A percentile compares a stretch with the other conserved stretches of the same genome.
phyloP scores from a whole-genome alignment of 2,888 invertebrate genomes.

The Eristalis arbustorum region DNA sequence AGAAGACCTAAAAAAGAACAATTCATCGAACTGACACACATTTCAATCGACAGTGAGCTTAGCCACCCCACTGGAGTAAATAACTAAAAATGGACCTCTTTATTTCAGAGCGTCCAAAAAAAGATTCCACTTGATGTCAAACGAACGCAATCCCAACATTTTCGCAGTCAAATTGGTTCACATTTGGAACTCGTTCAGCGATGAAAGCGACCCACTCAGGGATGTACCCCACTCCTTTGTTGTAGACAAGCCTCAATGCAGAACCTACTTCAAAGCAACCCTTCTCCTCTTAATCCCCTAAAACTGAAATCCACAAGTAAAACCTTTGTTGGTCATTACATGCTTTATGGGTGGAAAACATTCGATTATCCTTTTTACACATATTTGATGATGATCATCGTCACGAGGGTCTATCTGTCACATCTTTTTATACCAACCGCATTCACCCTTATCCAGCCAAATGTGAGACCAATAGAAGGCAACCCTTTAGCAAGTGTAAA shows the following conservation, averaged over 20 bases:
- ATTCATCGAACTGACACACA: no score
- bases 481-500: conserved; percentile 33
- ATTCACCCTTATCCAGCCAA: conserved; percentile 36
- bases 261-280: conserved; percentile 32
- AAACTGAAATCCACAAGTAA: conserved; percentile 33
- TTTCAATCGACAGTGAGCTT: no score
- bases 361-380: conserved; percentile 70
- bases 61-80: no score
- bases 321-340: conserved; percentile 63
- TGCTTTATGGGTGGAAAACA: conserved; percentile 68
- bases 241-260: not conserved
- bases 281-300: conserved; percentile 18
- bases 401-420: conserved; percentile 59
- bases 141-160: no score
- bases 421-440: conserved; percentile 60
- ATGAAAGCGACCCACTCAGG: conserved; percentile 36
- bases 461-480: conserved; percentile 27
- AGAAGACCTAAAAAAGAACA: no score
- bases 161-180: no score
- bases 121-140: no score
- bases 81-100: no score
- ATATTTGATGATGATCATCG: conserved; percentile 67
- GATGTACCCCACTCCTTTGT: not conserved
- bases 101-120: no score
- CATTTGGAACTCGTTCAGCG: conserved; percentile 8